Percentiles rank a stretch among this genome's conserved stretches.
These are phyloP conservation scores for Mastacembelus armatus DNA, from an alignment of 2,797 vertebrate species.

Conservation along the genomic window DNA sequence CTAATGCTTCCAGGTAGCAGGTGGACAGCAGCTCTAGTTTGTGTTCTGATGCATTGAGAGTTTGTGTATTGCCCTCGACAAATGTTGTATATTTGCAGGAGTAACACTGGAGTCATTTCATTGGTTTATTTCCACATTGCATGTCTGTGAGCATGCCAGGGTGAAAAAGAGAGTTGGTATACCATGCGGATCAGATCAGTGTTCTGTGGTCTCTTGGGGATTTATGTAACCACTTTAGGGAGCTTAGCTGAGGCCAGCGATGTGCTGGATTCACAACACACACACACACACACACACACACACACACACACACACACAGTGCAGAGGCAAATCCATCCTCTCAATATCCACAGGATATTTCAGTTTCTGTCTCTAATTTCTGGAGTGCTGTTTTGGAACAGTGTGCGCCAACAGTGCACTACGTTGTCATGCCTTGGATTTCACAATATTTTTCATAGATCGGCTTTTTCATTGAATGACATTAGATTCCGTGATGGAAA, in stretches of 20 bases:
- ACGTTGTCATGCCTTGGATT: constrained; percentile 16
- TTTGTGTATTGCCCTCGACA: not conserved
- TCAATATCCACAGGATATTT: constrained; percentile 3
- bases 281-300: constrained; percentile 10
- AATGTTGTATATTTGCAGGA: not conserved
- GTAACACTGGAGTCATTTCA: not conserved
- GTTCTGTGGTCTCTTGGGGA: constrained; percentile 15
- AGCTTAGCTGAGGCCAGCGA: constrained; percentile 50
- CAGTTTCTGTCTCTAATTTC: constrained; percentile 22
- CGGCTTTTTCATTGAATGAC: constrained; percentile 32
- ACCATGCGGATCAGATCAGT: constrained; percentile 30
- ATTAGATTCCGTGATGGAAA: constrained; percentile 50
- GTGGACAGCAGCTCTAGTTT: constrained; percentile 1
- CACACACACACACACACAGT: not conserved
- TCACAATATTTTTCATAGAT: constrained; percentile 40
- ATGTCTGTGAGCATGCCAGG: not conserved
- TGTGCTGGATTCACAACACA: constrained; percentile 28
- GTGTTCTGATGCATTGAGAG: constrained; percentile 1
- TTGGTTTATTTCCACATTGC: not conserved
- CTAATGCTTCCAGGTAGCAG: constrained; percentile 7
- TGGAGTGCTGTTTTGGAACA: constrained; percentile 5
- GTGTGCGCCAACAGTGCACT: constrained; percentile 23
- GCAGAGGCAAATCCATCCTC: not conserved
- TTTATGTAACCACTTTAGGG: constrained; percentile 73
- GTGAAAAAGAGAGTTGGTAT: constrained; percentile 28